Conservation (phyloP, 2,113 vertebrate genomes). For the Sinocyclocheilus grahami region DNA sequence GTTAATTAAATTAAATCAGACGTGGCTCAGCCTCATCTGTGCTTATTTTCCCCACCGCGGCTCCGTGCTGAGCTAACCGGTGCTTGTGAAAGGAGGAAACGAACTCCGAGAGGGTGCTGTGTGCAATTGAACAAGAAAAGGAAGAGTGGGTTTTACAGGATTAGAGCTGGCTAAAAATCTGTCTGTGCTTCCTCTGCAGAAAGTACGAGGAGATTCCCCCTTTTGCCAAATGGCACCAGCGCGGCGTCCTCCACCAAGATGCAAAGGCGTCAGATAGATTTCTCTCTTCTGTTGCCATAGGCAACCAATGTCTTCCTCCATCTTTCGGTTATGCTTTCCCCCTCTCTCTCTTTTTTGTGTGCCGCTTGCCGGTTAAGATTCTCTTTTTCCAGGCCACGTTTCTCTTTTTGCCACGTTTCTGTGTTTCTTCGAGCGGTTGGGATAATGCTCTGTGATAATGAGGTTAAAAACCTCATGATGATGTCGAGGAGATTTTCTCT, state of each 20-base stretch:
- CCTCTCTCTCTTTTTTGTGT: constrained; percentile 31
- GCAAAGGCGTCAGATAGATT: constrained; percentile 71
- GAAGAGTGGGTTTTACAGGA: constrained; percentile 60
- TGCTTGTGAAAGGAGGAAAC: constrained; percentile 15
- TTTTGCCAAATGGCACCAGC: constrained; percentile 71
- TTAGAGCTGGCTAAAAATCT: constrained; percentile 62
- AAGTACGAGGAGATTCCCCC: constrained; percentile 62
- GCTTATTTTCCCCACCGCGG: constrained; percentile 47
- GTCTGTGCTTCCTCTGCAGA: constrained; percentile 35
- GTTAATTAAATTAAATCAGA: constrained; percentile 71
- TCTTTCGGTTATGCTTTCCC: constrained; percentile 16
- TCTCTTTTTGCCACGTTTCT: constrained; percentile 41
- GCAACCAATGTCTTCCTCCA: constrained; percentile 67
- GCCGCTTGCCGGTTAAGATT: constrained; percentile 32
- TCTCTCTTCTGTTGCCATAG: constrained; percentile 78
- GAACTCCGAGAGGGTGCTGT: not conserved
- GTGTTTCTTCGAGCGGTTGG: constrained; percentile 29
- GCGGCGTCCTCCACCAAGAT: constrained; percentile 66
- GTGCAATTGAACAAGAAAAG: constrained; percentile 38
- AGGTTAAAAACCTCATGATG: constrained; percentile 45
- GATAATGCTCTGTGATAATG: constrained; percentile 43
- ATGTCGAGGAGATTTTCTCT: constrained; percentile 23
- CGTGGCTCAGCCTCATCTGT: constrained; percentile 46
- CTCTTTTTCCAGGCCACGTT: constrained; percentile 29
- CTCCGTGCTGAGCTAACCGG: not conserved